Percentiles rank a stretch among this genome's conserved stretches.
Evolutionary conservation across 2,888 invertebrate genomes (phyloP).

Genomic region (Eupsilia transversa): DNA sequence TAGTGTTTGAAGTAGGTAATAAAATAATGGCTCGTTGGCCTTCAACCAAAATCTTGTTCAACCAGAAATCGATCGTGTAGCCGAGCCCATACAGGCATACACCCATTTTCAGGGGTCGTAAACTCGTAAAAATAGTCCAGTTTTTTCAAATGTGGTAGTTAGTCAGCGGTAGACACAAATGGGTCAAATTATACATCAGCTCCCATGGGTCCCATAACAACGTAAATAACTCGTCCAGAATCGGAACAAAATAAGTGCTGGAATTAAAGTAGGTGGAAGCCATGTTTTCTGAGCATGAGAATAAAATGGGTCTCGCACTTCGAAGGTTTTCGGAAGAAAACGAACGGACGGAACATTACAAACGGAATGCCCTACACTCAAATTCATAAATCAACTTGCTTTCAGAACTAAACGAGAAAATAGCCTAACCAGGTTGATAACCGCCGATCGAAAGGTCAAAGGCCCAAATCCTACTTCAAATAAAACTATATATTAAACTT

Average conservation of each 20-base stretch:
- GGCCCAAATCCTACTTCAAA: conserved; percentile 36
- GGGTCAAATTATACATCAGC: conserved; percentile 26
- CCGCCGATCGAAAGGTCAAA: conserved; percentile 59
- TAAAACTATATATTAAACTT: conserved; percentile 21
- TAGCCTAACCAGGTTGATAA: conserved; percentile 52
- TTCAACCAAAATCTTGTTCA: conserved; percentile 26
- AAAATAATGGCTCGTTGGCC: neutral
- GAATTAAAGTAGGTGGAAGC: conserved; percentile 15
- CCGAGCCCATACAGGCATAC: neutral
- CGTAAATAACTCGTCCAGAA: conserved; percentile 33
- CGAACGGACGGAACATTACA: conserved; percentile 23
- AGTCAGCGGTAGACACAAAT: conserved; percentile 23
- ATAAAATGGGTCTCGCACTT: conserved; percentile 22
- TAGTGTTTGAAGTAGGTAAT: no score
- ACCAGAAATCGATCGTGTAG: conserved; percentile 15
- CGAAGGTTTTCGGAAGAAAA: conserved; percentile 21
- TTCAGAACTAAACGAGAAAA: conserved; percentile 43
- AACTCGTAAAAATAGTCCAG: conserved; percentile 23
- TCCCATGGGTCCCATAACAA: conserved; percentile 40
- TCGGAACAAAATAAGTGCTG: conserved; percentile 26
- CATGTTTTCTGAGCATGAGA: conserved; percentile 28
- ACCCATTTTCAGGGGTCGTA: conserved; percentile 8
- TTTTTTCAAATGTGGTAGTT: conserved; percentile 32
- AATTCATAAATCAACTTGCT: conserved; percentile 48
- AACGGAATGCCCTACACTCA: conserved; percentile 29